phyloP scores from a whole-genome alignment of 92 coral and sea anemone species.

The Montipora capitata region DNA sequence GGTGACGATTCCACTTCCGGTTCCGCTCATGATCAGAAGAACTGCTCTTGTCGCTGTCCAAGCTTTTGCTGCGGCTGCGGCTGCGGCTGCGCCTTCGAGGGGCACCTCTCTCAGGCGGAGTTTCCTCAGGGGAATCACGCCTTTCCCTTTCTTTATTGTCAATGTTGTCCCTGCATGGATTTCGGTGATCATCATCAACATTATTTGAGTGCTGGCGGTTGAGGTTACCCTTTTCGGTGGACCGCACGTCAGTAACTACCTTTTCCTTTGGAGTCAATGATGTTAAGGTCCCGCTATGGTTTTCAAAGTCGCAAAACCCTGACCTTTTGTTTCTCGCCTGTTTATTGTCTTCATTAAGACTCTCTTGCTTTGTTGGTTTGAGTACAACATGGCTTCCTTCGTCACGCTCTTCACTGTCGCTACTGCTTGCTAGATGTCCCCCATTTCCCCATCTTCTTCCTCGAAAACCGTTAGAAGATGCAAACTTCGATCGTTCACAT shows the following conservation, averaged over 20 bases:
- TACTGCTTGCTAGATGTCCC: neutral
- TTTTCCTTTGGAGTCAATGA: neutral
- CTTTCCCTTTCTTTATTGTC: neutral
- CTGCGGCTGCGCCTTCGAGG: conserved; percentile 13
- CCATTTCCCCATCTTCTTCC: neutral
- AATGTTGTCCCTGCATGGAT: conserved; percentile 9
- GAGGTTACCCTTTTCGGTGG: neutral
- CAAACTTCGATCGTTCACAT: neutral
- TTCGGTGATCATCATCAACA: neutral
- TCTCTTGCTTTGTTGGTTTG: neutral
- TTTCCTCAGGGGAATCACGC: conserved; percentile 5
- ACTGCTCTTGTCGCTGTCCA: conserved; percentile 1
- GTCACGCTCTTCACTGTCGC: conserved; percentile 4
- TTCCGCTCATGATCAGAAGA: conserved; percentile 7
- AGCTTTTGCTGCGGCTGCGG: conserved; percentile 17
- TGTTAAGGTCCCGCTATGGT: neutral
- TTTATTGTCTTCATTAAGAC: neutral
- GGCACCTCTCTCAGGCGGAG: neutral
- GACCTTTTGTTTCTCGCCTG: neutral
- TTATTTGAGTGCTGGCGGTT: neutral
- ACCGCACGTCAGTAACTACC: neutral
- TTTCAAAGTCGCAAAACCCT: neutral
- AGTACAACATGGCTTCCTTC: neutral
- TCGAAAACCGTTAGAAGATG: neutral
- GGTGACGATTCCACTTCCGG: conserved; percentile 42